Evolutionary conservation across 2,797 vertebrate species (phyloP).

Genomic region (Protosalanx chinensis): DNA sequence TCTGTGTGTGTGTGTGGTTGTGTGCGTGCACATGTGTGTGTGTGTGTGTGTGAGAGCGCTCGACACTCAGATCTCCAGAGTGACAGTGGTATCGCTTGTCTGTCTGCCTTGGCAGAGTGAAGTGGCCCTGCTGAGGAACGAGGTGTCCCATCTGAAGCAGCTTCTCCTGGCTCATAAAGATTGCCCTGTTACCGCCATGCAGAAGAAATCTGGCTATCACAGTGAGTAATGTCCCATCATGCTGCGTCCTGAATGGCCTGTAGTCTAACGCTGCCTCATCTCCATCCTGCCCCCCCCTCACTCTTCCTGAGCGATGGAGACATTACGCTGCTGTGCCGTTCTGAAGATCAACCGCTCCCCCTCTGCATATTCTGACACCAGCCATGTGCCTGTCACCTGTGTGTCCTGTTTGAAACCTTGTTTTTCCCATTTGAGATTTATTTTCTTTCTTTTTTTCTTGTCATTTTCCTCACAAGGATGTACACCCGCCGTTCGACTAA

Average conservation of each 20-base stretch:
- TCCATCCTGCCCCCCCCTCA: conserved; percentile 42
- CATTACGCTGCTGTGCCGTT: conserved; percentile 21
- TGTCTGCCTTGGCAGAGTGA: conserved; percentile 76
- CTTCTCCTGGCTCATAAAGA: conserved; percentile 99
- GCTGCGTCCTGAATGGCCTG: conserved; percentile 70
- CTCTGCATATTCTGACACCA: conserved; percentile 26
- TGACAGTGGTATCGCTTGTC: conserved; percentile 37
- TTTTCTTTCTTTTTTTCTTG: neutral
- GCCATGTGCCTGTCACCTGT: conserved; percentile 23
- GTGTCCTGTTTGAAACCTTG: neutral
- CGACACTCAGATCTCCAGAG: neutral
- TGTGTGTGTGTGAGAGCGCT: conserved; percentile 8
- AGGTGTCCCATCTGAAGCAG: conserved; percentile 99
- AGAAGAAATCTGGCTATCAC: conserved; percentile 99
- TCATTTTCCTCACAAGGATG: neutral
- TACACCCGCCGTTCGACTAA: neutral
- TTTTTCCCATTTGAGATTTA: neutral
- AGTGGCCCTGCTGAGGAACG: conserved; percentile 99
- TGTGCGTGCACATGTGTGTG: no score
- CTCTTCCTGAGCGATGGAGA: conserved; percentile 55
- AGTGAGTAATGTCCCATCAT: conserved; percentile 97
- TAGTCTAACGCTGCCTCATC: conserved; percentile 50
- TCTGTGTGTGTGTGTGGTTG: no score
- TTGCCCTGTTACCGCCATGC: conserved; percentile 99
- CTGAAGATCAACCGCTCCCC: conserved; percentile 48